These are phyloP conservation scores for Adoxophyes honmai DNA, from an alignment of 1,140 invertebrate species.

Conservation along the genomic window DNA sequence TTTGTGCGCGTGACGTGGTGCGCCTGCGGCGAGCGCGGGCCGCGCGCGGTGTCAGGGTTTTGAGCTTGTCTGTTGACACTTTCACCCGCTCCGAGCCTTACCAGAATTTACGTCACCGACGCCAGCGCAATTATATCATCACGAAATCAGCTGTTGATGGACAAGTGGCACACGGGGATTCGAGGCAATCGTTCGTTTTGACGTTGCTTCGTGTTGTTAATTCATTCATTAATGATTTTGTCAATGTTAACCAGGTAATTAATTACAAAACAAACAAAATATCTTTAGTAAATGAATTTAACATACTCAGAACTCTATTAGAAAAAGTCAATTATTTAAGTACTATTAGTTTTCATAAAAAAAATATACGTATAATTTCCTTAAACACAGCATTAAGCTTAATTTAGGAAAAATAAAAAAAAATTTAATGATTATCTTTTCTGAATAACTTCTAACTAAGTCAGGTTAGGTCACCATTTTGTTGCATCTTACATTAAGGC, in stretches of 20 bases:
- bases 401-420: too few relatives aligned
- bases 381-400: too few relatives aligned
- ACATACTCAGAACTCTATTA: too few relatives aligned
- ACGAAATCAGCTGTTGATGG: constrained; percentile 41
- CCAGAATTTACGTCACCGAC: constrained; percentile 38
- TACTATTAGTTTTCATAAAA: too few relatives aligned
- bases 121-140: constrained; percentile 54
- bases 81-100: constrained; percentile 48
- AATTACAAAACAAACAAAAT: background rate
- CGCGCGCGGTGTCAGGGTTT: constrained; percentile 35
- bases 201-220: background rate
- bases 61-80: constrained; percentile 48
- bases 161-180: constrained; percentile 35
- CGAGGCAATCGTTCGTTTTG: background rate
- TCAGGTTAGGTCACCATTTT: too few relatives aligned
- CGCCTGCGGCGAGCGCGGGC: background rate
- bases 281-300: too few relatives aligned
- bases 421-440: too few relatives aligned
- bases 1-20: background rate
- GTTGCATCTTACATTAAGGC: too few relatives aligned
- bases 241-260: constrained; percentile 7
- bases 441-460: too few relatives aligned
- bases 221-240: background rate
- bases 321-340: too few relatives aligned
- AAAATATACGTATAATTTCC: too few relatives aligned